phyloP scores from a whole-genome alignment of 2,797 vertebrate species.

The Anableps anableps region DNA sequence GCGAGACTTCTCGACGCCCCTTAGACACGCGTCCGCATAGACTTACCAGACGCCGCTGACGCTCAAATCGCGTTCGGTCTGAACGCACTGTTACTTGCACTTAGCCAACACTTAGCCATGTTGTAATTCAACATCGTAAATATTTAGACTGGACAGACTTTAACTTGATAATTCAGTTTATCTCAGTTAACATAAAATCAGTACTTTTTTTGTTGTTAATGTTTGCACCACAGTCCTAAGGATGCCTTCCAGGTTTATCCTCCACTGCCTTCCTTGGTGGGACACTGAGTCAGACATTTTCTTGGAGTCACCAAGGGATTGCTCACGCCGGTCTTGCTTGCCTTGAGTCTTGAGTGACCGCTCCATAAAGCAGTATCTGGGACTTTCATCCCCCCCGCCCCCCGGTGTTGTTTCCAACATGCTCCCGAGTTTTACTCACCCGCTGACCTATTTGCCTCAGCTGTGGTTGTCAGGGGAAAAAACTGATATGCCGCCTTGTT shows the following conservation, averaged over 20 bases:
- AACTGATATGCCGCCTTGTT: neutral
- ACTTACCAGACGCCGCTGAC: too few relatives aligned
- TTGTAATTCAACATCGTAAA: too few relatives aligned
- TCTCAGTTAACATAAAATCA: too few relatives aligned
- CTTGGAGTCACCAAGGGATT: neutral
- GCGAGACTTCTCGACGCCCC: too few relatives aligned
- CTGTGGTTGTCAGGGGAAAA: too few relatives aligned
- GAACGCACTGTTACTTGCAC: too few relatives aligned
- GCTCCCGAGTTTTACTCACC: conserved; percentile 6
- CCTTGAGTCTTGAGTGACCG: neutral
- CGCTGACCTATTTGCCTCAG: neutral
- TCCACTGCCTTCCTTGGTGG: neutral
- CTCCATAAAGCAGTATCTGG: neutral
- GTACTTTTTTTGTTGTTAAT: too few relatives aligned
- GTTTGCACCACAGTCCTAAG: neutral
- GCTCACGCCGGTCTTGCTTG: neutral
- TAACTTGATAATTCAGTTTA: too few relatives aligned
- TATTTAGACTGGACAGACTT: too few relatives aligned
- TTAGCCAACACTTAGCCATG: too few relatives aligned
- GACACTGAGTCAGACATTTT: neutral
- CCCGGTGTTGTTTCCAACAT: neutral
- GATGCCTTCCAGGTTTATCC: neutral
- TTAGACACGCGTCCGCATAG: too few relatives aligned
- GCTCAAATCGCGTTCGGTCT: too few relatives aligned
- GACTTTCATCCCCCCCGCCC: neutral